Base-by-base conservation (phyloP, 1,140 invertebrate species). In the Sinella curviseta region DNA sequence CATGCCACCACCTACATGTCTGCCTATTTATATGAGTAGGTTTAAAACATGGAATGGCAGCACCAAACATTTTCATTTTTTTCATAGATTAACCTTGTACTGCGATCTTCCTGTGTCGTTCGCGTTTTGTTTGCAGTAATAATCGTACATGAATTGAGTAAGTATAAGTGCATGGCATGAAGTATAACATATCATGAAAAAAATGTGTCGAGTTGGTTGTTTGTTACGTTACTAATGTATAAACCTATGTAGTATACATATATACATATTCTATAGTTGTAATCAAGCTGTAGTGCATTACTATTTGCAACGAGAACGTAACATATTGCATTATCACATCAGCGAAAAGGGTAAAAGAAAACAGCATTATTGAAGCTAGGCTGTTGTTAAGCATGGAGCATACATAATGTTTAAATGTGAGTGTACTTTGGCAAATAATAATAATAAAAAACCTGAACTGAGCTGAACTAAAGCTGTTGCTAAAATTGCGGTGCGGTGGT, bases 41-140 rank as follows among this genome's bases (percentile, higher is more conserved):
- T 31, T 70, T 70, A 14, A 70, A 54, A 35, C 39, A 75, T 80
- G 76, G 79, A 73, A 20, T 48, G 39, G 39, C 39, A 48, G 39
- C 39, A 48, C 39, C 39, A 48, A 48, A 80, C 79, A 77, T 67
- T 77, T 76, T 33, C 65, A 48, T 48, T 75, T 48, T n/a, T n/a
- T 54, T 8, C 33, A 76, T 80, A 70, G 77, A 80, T 80, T 80
- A 80, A 80, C 79, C 79, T 80, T 80, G 79, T 80, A 74, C 55
- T 76, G 76, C 79, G 76, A 80, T 80, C 79, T 80, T 80, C 79
- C 79, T 80, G 79, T 80, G 73, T 79, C 74, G 65, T 33, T 70
- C 30, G 4, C 31, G 31, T 70, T 60, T n/a, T 24, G 65, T 70
- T 70, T 70, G 57, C 12, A 8, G 12, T 16, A 60, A 48, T 48